phyloP scores from a whole-genome alignment of 1,140 invertebrate species.

The Zaprionus ornatus region DNA sequence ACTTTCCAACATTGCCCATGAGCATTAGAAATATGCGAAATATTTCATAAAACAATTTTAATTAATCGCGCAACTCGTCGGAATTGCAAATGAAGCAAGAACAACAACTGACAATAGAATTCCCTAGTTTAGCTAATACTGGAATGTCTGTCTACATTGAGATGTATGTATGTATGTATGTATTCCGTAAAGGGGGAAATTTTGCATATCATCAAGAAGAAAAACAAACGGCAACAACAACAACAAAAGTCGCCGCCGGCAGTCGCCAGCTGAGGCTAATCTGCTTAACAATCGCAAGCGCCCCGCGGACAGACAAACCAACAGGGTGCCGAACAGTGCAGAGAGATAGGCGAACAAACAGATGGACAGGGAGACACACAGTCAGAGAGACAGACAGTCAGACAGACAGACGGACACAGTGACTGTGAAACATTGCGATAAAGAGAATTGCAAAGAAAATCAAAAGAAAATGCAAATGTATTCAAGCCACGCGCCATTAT shows the following conservation, averaged over 20 bases:
- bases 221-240: slow-evolving; percentile 17
- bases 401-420: slow-evolving; percentile 7
- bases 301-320: slow-evolving; percentile 26
- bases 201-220: slow-evolving; percentile 28
- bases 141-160: slow-evolving; percentile 2
- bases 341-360: not conserved
- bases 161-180: not conserved
- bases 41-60: slow-evolving; percentile 3
- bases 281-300: slow-evolving; percentile 51
- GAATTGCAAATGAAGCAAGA: slow-evolving; percentile 1
- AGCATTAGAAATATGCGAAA: not conserved
- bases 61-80: not conserved
- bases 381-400: not conserved
- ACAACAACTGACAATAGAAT: slow-evolving; percentile 3
- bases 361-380: not conserved
- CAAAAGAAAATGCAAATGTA: slow-evolving; percentile 61
- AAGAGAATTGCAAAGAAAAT: slow-evolving; percentile 45
- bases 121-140: not conserved
- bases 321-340: slow-evolving; percentile 24
- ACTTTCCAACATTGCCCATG: not conserved
- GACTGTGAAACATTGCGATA: slow-evolving; percentile 17
- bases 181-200: not conserved
- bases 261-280: slow-evolving; percentile 63
- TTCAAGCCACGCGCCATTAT: slow-evolving; percentile 6
- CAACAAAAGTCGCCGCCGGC: slow-evolving; percentile 24